These are phyloP conservation scores for Drosophila prosaltans DNA, from an alignment of 1,140 invertebrate genomes.

Conservation along the genomic window DNA sequence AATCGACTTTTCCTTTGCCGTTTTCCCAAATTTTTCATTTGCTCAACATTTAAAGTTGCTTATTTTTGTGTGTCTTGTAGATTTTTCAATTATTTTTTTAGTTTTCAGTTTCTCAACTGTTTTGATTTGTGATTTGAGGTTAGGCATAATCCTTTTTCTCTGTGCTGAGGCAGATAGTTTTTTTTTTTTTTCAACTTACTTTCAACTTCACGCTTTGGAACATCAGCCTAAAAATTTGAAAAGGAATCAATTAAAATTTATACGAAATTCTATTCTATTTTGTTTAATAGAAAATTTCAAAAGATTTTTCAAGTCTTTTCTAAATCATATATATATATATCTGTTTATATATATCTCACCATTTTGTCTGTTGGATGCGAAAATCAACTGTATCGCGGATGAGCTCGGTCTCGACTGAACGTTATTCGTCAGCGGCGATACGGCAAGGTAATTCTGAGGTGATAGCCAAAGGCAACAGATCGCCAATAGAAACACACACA, in stretches of 20 bases:
- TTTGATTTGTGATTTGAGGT: slow-evolving; percentile 62
- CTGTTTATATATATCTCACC: slow-evolving; percentile 67
- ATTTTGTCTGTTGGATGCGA: slow-evolving; percentile 83
- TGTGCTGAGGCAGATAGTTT: slow-evolving; percentile 5
- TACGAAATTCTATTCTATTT: slow-evolving; percentile 24
- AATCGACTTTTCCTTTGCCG: slow-evolving; percentile 1
- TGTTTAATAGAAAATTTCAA: slow-evolving; percentile 11
- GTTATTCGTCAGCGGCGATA: slow-evolving; percentile 77
- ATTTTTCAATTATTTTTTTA: slow-evolving; percentile 8
- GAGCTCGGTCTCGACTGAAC: slow-evolving; percentile 83
- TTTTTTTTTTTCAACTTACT: slow-evolving; percentile 69
- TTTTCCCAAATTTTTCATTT: neutral
- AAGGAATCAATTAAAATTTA: slow-evolving; percentile 44
- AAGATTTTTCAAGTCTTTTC: slow-evolving; percentile 1
- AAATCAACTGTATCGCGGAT: slow-evolving; percentile 83
- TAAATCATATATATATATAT: slow-evolving; percentile 5
- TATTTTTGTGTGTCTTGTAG: neutral
- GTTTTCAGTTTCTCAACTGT: slow-evolving; percentile 24
- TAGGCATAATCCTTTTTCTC: slow-evolving; percentile 69
- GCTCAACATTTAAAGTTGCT: neutral
- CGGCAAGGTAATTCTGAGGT: slow-evolving; percentile 83
- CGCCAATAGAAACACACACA: slow-evolving; percentile 26
- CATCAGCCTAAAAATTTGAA: slow-evolving; percentile 72
- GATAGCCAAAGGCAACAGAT: slow-evolving; percentile 57
- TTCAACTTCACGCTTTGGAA: slow-evolving; percentile 83